A percentile compares a stretch with the other conserved stretches of the same genome.
Evolutionary conservation across 2,797 vertebrate species (phyloP).

Genomic region (Varecia variegata): DNA sequence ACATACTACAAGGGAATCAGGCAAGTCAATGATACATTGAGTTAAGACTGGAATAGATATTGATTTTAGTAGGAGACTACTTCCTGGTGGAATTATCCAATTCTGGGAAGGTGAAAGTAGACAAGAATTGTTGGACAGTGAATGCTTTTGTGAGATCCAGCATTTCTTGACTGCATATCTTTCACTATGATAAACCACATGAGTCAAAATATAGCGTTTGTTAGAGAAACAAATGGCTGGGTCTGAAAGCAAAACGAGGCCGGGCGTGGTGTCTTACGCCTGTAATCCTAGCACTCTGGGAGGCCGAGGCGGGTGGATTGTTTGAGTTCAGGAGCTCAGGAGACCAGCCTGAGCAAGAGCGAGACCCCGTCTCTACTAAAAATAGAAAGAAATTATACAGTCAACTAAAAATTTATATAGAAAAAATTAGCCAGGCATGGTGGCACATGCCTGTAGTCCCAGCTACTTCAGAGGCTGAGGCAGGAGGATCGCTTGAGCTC

Average conservation of each 20-base stretch:
- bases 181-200: neutral
- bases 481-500: too few relatives aligned
- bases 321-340: too few relatives aligned
- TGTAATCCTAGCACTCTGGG: too few relatives aligned
- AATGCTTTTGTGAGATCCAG: constrained; percentile 10
- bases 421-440: too few relatives aligned
- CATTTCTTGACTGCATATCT: constrained; percentile 15
- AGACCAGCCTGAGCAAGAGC: too few relatives aligned
- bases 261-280: too few relatives aligned
- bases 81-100: constrained; percentile 14
- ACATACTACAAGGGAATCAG: neutral
- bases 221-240: neutral
- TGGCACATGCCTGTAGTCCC: too few relatives aligned
- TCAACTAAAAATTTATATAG: too few relatives aligned
- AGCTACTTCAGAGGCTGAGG: too few relatives aligned
- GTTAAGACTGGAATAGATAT: constrained; percentile 18
- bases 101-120: constrained; percentile 4
- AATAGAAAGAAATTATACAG: too few relatives aligned
- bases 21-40: neutral
- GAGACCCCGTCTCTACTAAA: too few relatives aligned
- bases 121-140: constrained; percentile 31
- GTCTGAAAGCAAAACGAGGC: constrained; percentile 25
- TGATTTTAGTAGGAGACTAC: constrained; percentile 37
- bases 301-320: too few relatives aligned
- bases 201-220: neutral